Conservation (phyloP, 1,140 invertebrate genomes). For the Lepidostoma basale region DNA sequence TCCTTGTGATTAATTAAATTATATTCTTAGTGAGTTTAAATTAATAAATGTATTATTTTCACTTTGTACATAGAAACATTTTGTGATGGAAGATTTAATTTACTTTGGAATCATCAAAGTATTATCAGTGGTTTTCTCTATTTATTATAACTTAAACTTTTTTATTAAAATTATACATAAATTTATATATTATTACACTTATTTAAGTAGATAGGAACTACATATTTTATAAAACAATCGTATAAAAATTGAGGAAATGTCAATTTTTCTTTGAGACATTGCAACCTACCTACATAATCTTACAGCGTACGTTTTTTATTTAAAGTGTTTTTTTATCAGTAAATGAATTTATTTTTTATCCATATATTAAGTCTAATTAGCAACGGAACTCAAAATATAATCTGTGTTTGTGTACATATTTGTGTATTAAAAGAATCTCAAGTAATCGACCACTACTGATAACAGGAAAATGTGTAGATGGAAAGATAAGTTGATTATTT, state of each 20-base stretch:
- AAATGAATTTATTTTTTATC: too few relatives aligned
- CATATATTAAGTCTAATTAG: too few relatives aligned
- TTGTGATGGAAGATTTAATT: slow-evolving; percentile 40
- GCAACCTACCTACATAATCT: too few relatives aligned
- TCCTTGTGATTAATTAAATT: slow-evolving; percentile 45
- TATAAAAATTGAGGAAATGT: slow-evolving; percentile 2
- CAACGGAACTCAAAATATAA: too few relatives aligned
- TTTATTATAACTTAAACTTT: not conserved
- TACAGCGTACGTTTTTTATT: too few relatives aligned
- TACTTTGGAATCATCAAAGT: slow-evolving; percentile 27
- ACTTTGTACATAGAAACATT: slow-evolving; percentile 43
- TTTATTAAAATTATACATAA: too few relatives aligned
- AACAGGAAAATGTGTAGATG: too few relatives aligned
- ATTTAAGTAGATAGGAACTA: slow-evolving; percentile 25
- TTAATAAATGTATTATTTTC: slow-evolving; percentile 41
- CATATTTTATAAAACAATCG: slow-evolving; percentile 23
- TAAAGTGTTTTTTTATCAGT: too few relatives aligned
- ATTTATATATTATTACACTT: slow-evolving; percentile 6
- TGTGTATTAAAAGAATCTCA: too few relatives aligned
- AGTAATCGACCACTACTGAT: too few relatives aligned
- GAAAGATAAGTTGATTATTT: too few relatives aligned
- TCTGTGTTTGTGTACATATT: too few relatives aligned
- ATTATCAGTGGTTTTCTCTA: slow-evolving; percentile 45
- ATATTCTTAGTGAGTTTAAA: slow-evolving; percentile 42
- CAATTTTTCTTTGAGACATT: slow-evolving; percentile 3